Conservation (phyloP, 2,888 invertebrate genomes). For the Nudaria mundana region DNA sequence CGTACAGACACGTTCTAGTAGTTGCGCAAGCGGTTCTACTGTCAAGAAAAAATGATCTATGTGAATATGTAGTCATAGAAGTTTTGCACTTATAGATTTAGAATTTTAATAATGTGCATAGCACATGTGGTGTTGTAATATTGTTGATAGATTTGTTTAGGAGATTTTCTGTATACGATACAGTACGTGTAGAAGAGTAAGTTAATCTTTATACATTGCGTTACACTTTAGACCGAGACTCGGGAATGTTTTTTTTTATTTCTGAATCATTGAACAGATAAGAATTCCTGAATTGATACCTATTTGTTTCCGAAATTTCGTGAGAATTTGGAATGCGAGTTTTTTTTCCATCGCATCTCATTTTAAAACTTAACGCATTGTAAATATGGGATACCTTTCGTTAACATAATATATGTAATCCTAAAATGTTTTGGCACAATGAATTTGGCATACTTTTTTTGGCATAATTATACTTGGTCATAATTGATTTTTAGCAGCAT, state of each 20-base stretch:
- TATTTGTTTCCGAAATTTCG: no score
- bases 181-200: constrained; percentile 2
- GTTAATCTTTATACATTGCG: neutral
- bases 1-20: constrained; percentile 71
- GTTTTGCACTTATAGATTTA: constrained; percentile 30
- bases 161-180: constrained; percentile 24
- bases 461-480: no score
- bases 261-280: neutral
- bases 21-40: constrained; percentile 62
- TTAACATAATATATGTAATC: no score
- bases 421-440: no score
- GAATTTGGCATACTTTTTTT: no score
- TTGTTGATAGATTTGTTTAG: constrained; percentile 39
- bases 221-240: no score
- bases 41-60: constrained; percentile 78
- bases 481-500: no score
- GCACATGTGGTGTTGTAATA: constrained; percentile 35
- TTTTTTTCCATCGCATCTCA: no score
- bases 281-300: no score
- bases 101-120: constrained; percentile 28
- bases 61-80: constrained; percentile 38
- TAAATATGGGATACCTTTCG: no score
- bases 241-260: neutral
- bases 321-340: no score
- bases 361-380: no score